Conservation (phyloP, 2,888 invertebrate genomes). For the Blera fallax region DNA sequence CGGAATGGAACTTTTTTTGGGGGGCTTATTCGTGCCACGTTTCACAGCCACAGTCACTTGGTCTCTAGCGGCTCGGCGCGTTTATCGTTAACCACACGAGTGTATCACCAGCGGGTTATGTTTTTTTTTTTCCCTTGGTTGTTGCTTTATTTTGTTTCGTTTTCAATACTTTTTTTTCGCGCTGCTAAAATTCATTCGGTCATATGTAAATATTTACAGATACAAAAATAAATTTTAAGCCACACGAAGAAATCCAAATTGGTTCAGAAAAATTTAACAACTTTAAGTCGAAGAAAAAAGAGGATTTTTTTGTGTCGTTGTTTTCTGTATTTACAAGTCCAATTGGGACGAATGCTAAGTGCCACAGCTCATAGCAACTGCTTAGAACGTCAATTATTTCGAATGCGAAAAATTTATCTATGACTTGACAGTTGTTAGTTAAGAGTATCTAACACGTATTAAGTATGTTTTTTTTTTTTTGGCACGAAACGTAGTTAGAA, state of each 20-base stretch:
- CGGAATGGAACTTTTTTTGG: neutral
- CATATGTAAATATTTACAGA: constrained; percentile 57
- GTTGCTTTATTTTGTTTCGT: neutral
- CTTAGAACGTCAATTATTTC: neutral
- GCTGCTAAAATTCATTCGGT: constrained; percentile 13
- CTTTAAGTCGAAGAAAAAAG: neutral
- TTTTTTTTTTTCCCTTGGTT: neutral
- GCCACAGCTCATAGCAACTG: neutral
- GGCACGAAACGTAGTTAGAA: neutral
- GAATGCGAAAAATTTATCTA: constrained; percentile 13
- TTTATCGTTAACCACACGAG: constrained; percentile 26
- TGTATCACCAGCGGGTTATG: neutral
- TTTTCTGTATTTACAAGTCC: neutral
- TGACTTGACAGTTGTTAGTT: constrained; percentile 16
- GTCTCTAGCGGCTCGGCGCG: constrained; percentile 1
- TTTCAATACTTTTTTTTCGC: neutral
- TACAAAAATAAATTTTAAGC: constrained; percentile 24
- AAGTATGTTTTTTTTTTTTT: neutral
- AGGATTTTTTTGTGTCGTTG: neutral
- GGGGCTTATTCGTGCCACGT: constrained; percentile 18
- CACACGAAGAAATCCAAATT: neutral
- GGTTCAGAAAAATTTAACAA: neutral
- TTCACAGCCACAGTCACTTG: constrained; percentile 27
- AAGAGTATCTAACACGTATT: constrained; percentile 16
- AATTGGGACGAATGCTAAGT: neutral